These are phyloP conservation scores for Agonopterix alstromeriana DNA, from an alignment of 2,888 invertebrate genomes.

Conservation along the genomic window DNA sequence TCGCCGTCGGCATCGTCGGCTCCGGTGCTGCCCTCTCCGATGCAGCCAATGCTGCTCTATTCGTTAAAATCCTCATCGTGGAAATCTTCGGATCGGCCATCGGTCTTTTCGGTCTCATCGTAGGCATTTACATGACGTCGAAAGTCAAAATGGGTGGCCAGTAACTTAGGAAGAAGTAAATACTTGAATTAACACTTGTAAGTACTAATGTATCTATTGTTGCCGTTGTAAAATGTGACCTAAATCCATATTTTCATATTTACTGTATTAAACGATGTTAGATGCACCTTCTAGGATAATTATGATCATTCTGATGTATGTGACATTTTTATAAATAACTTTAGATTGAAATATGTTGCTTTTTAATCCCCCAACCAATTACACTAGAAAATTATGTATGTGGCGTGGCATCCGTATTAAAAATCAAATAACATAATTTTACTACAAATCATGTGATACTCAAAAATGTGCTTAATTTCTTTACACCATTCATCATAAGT, in stretches of 20 bases:
- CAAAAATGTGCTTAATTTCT: too few species aligned
- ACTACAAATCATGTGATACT: too few species aligned
- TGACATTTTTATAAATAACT: background rate
- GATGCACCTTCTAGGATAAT: conserved; percentile 4
- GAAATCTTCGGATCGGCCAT: conserved; percentile 99
- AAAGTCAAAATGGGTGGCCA: conserved; percentile 87
- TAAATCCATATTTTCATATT: conserved; percentile 10
- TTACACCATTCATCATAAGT: too few species aligned
- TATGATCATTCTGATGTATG: background rate
- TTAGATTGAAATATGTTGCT: background rate
- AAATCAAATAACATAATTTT: too few species aligned
- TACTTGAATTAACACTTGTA: conserved; percentile 58
- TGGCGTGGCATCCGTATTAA: too few species aligned
- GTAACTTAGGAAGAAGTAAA: conserved; percentile 47
- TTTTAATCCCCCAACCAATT: too few species aligned
- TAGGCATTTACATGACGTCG: conserved; percentile 96
- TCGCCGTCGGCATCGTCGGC: conserved; percentile 97
- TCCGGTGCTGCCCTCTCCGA: conserved; percentile 99
- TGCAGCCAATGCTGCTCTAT: conserved; percentile 96
- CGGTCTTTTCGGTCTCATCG: conserved; percentile 98
- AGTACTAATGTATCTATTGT: conserved; percentile 35
- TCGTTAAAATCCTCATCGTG: conserved; percentile 98
- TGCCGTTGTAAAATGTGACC: conserved; percentile 11
- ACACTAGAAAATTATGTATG: too few species aligned
- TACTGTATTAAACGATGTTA: conserved; percentile 6